Conservation (phyloP, 2,888 invertebrate species). For the Eupsilia transversa region DNA sequence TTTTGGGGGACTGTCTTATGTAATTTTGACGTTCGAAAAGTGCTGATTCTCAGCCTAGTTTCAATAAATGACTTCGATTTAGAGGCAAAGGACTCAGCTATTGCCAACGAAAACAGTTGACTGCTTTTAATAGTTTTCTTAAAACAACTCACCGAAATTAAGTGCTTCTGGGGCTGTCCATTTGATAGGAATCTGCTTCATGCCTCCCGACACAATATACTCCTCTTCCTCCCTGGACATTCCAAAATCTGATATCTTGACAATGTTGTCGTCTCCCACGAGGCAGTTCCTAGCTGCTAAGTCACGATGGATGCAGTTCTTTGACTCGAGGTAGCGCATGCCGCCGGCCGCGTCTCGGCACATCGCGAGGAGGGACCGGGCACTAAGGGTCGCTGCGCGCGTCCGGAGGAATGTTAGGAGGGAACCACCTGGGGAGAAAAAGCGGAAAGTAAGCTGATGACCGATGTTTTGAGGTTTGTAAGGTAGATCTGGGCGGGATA, state of each 20-base stretch:
- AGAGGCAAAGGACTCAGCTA: neutral
- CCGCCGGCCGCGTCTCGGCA: conserved; percentile 98
- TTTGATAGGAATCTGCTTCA: conserved; percentile 99
- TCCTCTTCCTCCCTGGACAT: conserved; percentile 99
- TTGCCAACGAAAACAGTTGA: neutral
- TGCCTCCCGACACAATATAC: conserved; percentile 98
- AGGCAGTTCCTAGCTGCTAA: conserved; percentile 98
- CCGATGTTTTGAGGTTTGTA: neutral
- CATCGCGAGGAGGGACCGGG: conserved; percentile 95
- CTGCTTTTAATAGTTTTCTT: neutral
- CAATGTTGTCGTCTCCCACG: conserved; percentile 95
- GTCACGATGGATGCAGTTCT: conserved; percentile 98
- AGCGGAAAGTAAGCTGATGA: neutral
- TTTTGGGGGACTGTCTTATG: too few species aligned
- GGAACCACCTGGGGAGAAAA: conserved; percentile 93
- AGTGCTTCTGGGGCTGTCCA: conserved; percentile 99
- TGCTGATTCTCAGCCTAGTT: too few species aligned
- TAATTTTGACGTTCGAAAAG: too few species aligned
- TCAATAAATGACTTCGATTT: too few species aligned
- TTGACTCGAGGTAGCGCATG: conserved; percentile 98
- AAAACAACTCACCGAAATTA: conserved; percentile 93
- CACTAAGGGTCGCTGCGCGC: conserved; percentile 92
- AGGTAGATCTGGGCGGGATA: neutral
- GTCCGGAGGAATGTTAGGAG: conserved; percentile 96
- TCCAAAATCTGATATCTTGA: conserved; percentile 99